Conservation (phyloP, 1,140 invertebrate species). For the Pygmarrhopalites habei region DNA sequence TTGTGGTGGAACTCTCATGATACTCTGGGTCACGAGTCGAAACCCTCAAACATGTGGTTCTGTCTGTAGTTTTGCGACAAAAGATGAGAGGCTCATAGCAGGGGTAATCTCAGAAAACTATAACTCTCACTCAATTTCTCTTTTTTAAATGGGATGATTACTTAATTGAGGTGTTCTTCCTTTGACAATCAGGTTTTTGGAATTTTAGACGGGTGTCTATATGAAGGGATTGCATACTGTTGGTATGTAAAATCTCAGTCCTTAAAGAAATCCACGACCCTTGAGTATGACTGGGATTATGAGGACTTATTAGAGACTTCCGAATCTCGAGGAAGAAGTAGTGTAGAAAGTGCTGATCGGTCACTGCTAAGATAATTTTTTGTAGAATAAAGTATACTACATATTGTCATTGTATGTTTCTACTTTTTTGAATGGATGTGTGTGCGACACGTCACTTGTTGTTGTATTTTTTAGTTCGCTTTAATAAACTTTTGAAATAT, state of each 20-base stretch:
- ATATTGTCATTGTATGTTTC: not conserved
- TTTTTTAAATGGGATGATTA: not conserved
- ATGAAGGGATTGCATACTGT: not conserved
- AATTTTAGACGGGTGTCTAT: not conserved
- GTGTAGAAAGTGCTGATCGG: not conserved
- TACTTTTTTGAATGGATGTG: not conserved
- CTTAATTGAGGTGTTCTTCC: not conserved
- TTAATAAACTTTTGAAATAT: not conserved
- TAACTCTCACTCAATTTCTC: not conserved
- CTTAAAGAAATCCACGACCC: not conserved
- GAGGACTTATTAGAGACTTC: not conserved
- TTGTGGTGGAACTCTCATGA: not conserved
- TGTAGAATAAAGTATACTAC: not conserved
- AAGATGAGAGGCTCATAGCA: not conserved
- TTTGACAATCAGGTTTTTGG: not conserved
- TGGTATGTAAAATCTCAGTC: not conserved
- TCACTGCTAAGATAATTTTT: not conserved
- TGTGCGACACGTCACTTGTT: not conserved
- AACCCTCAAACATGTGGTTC: not conserved
- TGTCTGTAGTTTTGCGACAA: not conserved
- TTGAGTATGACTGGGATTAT: conserved; percentile 7
- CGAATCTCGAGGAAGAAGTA: not conserved
- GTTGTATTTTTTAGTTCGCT: not conserved
- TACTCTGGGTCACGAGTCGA: not conserved
- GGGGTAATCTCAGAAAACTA: not conserved